A percentile compares a stretch with the other conserved stretches of the same genome.
These are phyloP conservation scores for Tricholaema leucomelas DNA, from an alignment of 2,113 vertebrate genomes.

Conservation along the genomic window DNA sequence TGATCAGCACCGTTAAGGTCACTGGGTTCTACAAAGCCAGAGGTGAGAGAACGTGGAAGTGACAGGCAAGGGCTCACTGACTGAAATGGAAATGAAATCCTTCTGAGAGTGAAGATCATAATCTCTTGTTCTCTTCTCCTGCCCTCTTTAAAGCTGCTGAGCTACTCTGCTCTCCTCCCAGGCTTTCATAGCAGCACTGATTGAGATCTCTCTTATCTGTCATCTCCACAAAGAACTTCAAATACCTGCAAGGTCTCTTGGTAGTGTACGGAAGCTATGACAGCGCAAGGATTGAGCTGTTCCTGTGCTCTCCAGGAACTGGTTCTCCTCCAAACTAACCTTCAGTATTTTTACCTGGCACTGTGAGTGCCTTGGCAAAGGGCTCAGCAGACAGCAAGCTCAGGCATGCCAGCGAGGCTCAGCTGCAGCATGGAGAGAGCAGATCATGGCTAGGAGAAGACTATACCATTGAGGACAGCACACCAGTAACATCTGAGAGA, in stretches of 20 bases:
- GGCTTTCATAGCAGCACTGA: neutral
- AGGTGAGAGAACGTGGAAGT: neutral
- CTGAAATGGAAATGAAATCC: neutral
- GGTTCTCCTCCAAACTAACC: neutral
- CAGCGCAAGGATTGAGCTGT: fast-evolving
- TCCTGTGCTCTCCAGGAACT: neutral
- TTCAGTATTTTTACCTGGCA: fast-evolving
- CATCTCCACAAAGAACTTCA: neutral
- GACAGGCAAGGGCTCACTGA: fast-evolving
- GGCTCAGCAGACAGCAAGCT: neutral
- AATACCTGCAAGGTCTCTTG: neutral
- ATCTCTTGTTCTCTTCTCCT: neutral
- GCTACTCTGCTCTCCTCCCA: neutral
- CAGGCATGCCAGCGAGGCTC: neutral
- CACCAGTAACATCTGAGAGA: fast-evolving
- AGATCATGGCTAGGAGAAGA: fast-evolving
- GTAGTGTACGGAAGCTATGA: fast-evolving
- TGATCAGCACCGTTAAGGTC: fast-evolving
- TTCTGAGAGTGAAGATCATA: neutral
- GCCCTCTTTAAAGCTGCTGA: neutral
- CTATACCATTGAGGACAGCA: fast-evolving
- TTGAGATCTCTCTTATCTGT: neutral
- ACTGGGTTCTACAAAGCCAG: fast-evolving
- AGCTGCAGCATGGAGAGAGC: neutral
- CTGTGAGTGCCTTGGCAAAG: neutral